Base-by-base conservation (phyloP, 2,113 vertebrate species). In the Ia io region DNA sequence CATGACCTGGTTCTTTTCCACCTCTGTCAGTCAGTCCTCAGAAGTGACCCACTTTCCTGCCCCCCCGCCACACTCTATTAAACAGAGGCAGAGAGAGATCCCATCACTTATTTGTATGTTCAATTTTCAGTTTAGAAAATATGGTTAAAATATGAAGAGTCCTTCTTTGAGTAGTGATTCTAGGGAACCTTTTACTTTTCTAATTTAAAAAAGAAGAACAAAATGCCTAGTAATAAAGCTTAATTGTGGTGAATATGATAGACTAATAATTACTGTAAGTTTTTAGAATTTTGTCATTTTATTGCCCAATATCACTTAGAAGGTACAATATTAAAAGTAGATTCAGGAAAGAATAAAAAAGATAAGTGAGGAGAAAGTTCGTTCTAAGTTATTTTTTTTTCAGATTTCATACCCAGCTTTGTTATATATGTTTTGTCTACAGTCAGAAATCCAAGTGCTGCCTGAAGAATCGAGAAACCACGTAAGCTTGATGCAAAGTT, bases 101-200 rank as follows among this genome's bases (percentile, higher is more conserved):
- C 6, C 35, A 5, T 11, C 23, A 59, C 6, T 85, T 35, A 3
- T 42, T 71, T 28, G 12, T 59, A 70, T 30, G 40, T 84, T 90
- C 51, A 61, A 85, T 65, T 84, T 96, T 88, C 47, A 94, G 77
- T 82, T 84, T 78, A 74, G 74, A 56, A 91, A 85, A 92, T 71
- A 13, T 28, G 61, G 42, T 44, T 83, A 92, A 96, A 94, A 90
- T 78, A 20, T 30, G 22, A 96, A 89, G 35, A 73, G n/a, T 63
- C 25, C 7, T 74, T 37, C 16, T 56, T 8, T 87, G 78, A 76
- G 51, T 74, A 76, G n/a, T 70, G 88, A 89, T 70, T 93, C 74
- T 28, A 78, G 37, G 22, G 20, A 79, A 11, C 3, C n/a, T 71
- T 92, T 93, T 63, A 88, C 22, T 86, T 91, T 94, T 56, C 14